phyloP scores from a whole-genome alignment of 2,113 vertebrate genomes.

The Tympanuchus pallidicinctus region DNA sequence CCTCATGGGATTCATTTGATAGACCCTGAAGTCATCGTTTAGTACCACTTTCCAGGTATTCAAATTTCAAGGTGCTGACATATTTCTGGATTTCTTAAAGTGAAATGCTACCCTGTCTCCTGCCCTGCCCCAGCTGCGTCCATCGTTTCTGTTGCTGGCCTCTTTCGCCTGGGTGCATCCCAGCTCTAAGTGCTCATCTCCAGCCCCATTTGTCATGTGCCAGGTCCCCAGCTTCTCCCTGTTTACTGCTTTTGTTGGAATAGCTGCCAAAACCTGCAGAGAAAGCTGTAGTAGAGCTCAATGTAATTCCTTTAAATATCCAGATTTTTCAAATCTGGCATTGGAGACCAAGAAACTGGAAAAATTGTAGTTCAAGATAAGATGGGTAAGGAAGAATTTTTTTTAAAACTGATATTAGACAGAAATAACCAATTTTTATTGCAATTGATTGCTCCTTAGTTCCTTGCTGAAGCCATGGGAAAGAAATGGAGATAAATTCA shows the following conservation, averaged over 20 bases:
- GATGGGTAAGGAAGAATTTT: background rate
- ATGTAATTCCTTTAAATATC: background rate
- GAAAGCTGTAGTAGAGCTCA: background rate
- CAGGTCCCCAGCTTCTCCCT: background rate
- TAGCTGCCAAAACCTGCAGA: background rate
- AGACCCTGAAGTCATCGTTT: slow-evolving; percentile 6
- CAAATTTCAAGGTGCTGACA: background rate
- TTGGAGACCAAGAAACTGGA: background rate
- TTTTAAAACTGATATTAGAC: background rate
- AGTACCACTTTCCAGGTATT: background rate
- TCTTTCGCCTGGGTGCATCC: background rate
- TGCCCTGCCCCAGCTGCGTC: slow-evolving; percentile 7
- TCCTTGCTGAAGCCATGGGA: background rate
- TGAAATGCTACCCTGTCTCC: slow-evolving; percentile 36
- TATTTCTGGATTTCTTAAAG: slow-evolving; percentile 5
- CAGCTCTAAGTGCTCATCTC: slow-evolving; percentile 31
- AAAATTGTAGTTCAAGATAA: slow-evolving; percentile 1
- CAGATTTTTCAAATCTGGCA: slow-evolving; percentile 31
- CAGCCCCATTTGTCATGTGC: slow-evolving; percentile 28
- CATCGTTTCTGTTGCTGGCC: slow-evolving; percentile 38
- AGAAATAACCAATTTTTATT: slow-evolving; percentile 2
- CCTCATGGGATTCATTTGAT: background rate
- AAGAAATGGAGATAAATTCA: slow-evolving; percentile 32
- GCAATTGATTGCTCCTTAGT: background rate
- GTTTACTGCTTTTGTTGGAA: slow-evolving; percentile 10